Evolutionary conservation across 2,888 invertebrate genomes (phyloP).

Genomic region (Conops quadrifasciatus): DNA sequence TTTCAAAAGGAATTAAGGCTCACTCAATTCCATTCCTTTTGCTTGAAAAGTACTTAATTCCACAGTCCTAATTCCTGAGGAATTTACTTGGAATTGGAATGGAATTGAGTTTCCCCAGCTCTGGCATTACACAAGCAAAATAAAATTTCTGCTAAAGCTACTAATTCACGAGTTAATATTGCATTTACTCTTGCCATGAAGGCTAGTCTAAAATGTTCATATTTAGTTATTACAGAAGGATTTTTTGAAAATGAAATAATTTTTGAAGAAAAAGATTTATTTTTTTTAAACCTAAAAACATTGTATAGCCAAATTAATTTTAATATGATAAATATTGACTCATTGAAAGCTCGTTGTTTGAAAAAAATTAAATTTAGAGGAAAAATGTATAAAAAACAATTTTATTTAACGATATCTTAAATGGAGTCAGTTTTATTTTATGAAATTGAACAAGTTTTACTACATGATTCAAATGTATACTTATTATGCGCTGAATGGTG

Average conservation of each 20-base stretch:
- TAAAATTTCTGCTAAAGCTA: conserved; percentile 35
- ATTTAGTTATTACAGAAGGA: conserved; percentile 14
- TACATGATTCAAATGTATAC: conserved; percentile 26
- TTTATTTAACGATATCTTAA: conserved; percentile 36
- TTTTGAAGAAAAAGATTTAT: conserved; percentile 37
- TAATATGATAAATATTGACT: conserved; percentile 26
- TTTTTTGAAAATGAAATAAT: conserved; percentile 39
- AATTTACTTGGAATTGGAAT: too few relatives aligned
- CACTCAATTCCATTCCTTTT: too few relatives aligned
- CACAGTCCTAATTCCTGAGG: too few relatives aligned
- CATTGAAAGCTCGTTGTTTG: conserved; percentile 25
- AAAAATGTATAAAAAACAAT: conserved; percentile 34
- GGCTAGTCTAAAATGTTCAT: conserved; percentile 29
- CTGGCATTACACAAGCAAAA: conserved; percentile 36
- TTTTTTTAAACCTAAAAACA: conserved; percentile 8
- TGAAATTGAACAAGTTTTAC: conserved; percentile 32
- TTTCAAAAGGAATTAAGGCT: too few relatives aligned
- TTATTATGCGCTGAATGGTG: conserved; percentile 31
- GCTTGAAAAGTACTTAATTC: too few relatives aligned
- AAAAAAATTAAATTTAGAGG: conserved; percentile 36
- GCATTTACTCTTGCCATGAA: conserved; percentile 36
- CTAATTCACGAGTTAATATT: conserved; percentile 35
- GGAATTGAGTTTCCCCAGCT: too few relatives aligned
- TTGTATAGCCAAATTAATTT: conserved; percentile 6
- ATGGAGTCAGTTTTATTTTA: conserved; percentile 26